Base-by-base conservation (phyloP, 1,140 invertebrate species). In the Globodera ellingtonae region DNA sequence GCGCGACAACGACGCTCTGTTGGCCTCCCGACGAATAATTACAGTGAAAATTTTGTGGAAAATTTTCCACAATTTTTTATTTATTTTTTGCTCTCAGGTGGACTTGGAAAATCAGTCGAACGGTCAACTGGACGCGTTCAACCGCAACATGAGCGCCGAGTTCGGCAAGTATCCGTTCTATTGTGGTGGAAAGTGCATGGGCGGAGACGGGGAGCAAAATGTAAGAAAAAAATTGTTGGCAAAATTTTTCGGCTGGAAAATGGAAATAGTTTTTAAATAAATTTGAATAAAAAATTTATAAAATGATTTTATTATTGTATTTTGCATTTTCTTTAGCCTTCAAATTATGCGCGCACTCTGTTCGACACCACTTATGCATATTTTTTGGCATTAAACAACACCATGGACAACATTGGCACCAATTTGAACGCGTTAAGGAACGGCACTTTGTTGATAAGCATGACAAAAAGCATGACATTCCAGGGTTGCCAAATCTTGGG, bases 91-190 rank as follows among this genome's bases (percentile, higher is more conserved):
- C 62, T 24, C 48, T n/a, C 59, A 82, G 82, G 21, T 83, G 70
- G 82, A 83, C 59, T 69, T 83, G 18, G 82, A 79, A n/a, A 79
- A 73, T 62, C 78, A 79, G 44, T 73, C 78, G 15, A 75, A 44
- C 44, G 52, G 18, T 15, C 18, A 62, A 67, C 21, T 83, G 21
- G 76, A 84, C 52, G n/a, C 9, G n/a, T 83, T 83, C 66, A 71
- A 84, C 35, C n/a, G 21, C 10, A 72, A 83, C 72, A 72, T 84
- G 13, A 44, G 59, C 15, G 35, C 52, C 24, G 24, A 82, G 35
- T 75, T 83, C 21, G 81, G 81, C n/a, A 59, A 84, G 47, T 66
- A 75, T 44, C 82, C 82, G 15, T 83, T 83, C 47, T 81, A 59
- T 47, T 83, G 82, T 50, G 50, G 59, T 24, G 35, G 47, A 48